These are phyloP conservation scores for Fistularia tabacaria DNA, from an alignment of 2,797 vertebrate species.

Conservation along the genomic window DNA sequence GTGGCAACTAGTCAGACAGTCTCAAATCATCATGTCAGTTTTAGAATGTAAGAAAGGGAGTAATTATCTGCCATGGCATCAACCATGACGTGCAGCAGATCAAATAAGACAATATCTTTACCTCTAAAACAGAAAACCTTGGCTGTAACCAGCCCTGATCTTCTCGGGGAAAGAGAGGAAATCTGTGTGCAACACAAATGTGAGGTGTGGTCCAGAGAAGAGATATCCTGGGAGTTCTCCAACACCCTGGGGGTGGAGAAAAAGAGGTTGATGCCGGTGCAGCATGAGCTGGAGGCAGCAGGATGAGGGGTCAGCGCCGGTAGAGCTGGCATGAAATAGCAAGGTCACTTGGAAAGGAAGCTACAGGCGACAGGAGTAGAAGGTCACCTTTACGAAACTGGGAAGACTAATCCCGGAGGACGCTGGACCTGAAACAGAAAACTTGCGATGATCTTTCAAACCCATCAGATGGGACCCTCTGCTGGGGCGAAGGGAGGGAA, in stretches of 20 bases:
- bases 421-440: slow-evolving; percentile 11
- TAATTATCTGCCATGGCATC: no score
- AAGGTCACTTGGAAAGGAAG: slow-evolving; percentile 35
- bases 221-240: slow-evolving; percentile 16
- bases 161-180: slow-evolving; percentile 20
- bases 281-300: slow-evolving; percentile 11
- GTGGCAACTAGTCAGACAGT: no score
- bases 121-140: no score
- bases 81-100: no score
- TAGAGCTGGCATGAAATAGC: slow-evolving; percentile 18
- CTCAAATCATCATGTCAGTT: no score
- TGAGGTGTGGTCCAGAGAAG: slow-evolving; percentile 14
- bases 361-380: slow-evolving; percentile 15
- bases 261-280: slow-evolving; percentile 19
- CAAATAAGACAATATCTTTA: no score
- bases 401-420: slow-evolving; percentile 43
- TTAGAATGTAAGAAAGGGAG: no score
- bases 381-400: slow-evolving; percentile 36
- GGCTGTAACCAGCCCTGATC: background rate
- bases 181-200: no score
- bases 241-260: slow-evolving; percentile 25
- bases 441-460: slow-evolving; percentile 34
- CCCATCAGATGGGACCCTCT: slow-evolving; percentile 39
- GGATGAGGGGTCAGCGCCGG: slow-evolving; percentile 15
- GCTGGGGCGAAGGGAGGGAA: slow-evolving; percentile 26